phyloP scores from a whole-genome alignment of 2,888 invertebrate species.

The Celastrina argiolus region DNA sequence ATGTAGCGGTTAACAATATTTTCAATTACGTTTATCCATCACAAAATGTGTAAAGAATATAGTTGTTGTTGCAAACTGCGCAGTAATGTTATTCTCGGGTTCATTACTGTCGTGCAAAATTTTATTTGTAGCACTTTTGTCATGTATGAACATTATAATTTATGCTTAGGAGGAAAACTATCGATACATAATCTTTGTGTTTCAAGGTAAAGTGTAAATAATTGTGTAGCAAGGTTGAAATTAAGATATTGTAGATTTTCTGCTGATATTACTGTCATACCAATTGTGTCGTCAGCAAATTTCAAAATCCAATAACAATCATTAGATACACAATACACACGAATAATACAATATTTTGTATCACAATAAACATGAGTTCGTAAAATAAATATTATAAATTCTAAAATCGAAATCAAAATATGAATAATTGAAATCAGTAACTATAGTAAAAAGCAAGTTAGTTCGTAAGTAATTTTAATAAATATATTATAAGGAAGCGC shows the following conservation, averaged over 20 bases:
- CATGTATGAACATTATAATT: constrained; percentile 1
- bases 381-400: background rate
- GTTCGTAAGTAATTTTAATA: background rate
- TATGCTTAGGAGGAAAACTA: constrained; percentile 5
- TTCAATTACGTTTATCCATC: no score
- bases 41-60: no score
- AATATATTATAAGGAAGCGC: background rate
- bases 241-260: no score
- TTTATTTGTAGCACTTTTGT: constrained; percentile 8
- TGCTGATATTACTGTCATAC: no score
- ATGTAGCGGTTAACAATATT: background rate
- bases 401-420: background rate
- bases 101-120: constrained; percentile 12
- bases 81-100: background rate
- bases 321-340: no score
- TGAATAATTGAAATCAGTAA: background rate
- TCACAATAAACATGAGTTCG: no score
- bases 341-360: no score
- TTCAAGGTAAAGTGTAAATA: background rate
- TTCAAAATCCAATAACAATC: no score
- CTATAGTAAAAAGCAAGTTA: background rate
- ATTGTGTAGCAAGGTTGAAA: no score
- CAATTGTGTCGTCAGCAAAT: no score
- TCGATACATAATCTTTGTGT: background rate
- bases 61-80: background rate